Conservation (phyloP, 1,140 invertebrate genomes). For the Tribolium castaneum region DNA sequence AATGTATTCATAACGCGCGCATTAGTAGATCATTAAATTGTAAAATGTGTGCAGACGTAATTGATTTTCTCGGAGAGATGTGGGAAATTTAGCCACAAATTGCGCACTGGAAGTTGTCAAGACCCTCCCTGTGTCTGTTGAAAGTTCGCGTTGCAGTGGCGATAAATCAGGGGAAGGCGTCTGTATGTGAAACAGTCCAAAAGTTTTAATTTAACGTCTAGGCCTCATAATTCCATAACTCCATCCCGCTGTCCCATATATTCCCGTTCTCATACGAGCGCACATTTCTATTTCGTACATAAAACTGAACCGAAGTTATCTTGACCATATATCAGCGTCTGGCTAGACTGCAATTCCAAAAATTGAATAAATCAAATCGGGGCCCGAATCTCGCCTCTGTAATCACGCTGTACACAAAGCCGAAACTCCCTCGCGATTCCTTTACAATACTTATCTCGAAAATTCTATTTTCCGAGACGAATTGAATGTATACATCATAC, state of each 20-base stretch:
- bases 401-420: slow-evolving; percentile 35
- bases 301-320: slow-evolving; percentile 41
- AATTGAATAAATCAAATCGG: slow-evolving; percentile 52
- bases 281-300: slow-evolving; percentile 34
- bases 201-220: slow-evolving; percentile 50
- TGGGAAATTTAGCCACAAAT: not conserved
- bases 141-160: slow-evolving; percentile 23
- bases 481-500: slow-evolving; percentile 62
- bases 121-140: not conserved
- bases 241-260: slow-evolving; percentile 43
- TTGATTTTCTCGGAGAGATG: not conserved
- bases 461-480: slow-evolving; percentile 65
- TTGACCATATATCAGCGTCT: slow-evolving; percentile 49
- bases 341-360: slow-evolving; percentile 50
- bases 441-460: slow-evolving; percentile 53
- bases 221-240: slow-evolving; percentile 49
- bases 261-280: slow-evolving; percentile 32
- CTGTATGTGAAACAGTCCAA: slow-evolving; percentile 41
- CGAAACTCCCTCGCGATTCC: slow-evolving; percentile 33
- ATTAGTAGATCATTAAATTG: not conserved
- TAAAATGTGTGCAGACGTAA: not conserved
- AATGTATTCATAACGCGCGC: not conserved
- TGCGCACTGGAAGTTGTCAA: not conserved
- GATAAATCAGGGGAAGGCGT: slow-evolving; percentile 19
- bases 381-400: slow-evolving; percentile 35